Base-by-base conservation (phyloP, 1,140 invertebrate species). In the Muscidifurax raptorellus region DNA sequence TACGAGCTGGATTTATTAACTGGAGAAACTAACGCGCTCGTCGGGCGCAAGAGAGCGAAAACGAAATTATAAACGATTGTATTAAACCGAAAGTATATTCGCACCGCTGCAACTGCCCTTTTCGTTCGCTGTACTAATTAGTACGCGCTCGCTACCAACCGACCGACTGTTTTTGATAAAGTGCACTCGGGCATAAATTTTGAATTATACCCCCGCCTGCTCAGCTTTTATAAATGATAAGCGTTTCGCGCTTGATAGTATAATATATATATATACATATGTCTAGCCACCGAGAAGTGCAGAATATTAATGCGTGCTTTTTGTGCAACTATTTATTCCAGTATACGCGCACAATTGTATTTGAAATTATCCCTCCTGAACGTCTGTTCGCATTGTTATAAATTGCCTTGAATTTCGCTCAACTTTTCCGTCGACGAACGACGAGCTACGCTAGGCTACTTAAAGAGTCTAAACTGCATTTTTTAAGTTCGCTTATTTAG, bases 151-250 rank as follows among this genome's bases (percentile, higher is more conserved):
- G n/a, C n/a, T n/a, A n/a, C n/a, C n/a, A n/a, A n/a, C n/a, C n/a
- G n/a, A n/a, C n/a, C n/a, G 69, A 18, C 4, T 59, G 52, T 66
- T 64, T 64, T 78, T 78, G 76, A 78, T 66, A 78, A 78, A 78
- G 76, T 66, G 77, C 77, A 30, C 30, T 66, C 59, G 27, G 27
- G 59, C 77, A 66, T 79, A 79, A 79, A 79, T 67, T 79, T 67
- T 36, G 30, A 28, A 77, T 77, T 15, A 28, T 18, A 47, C 40
- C 27, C 1, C 10, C 15, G 9, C 9, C 64, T 13, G 40, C 3
- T 1, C n/a, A 6, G 75, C 27, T 66, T 78, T 78, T 77, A 77
- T 59, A 77, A 77, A 77, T 77, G n/a, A n/a, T 77, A 77, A 59
- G n/a, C 75, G 47, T 77, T 77, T 77, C 59, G 30, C 28, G 76